Base-by-base conservation (phyloP, 2,888 invertebrate genomes). In the Nomada hirtipes region DNA sequence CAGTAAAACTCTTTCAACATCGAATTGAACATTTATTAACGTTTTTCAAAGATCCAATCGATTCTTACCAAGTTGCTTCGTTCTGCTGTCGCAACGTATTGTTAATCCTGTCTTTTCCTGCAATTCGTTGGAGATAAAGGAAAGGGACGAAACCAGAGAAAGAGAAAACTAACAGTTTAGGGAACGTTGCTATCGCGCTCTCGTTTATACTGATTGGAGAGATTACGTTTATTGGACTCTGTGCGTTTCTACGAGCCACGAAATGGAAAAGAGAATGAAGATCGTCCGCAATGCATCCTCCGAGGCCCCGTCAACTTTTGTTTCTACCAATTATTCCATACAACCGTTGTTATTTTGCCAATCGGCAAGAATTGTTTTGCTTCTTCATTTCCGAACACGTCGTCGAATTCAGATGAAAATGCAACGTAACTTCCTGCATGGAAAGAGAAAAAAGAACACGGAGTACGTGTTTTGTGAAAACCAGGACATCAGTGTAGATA, bases 121-220 rank as follows among this genome's bases (percentile, higher is more conserved):
- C 44, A 13, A 69, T 69, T 26, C 26, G 55, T n/a, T 9, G 15
- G 47, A 15, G 15, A 47, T 47, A 44, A 55, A 44, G 7, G 26
- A 44, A 23, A 18, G n/a, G 11, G 4, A 42, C 2, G 9, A 42
- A 15, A 61, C 23, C 11, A 7, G 44, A 7, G 13, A 13, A 65
- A 29, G 29, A 18, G 13, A 42, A 42, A 4, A 13, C 1, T 55
- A 55, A 57, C 42, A 57, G 23, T 69, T 57, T n/a, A 57, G 57
- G 26, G 44, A 57, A 57, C n/a, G 44, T 69, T 7, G 68, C 44
- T 15, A 13, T 23, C 57, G 23, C 11, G 26, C 18, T 59, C 47
- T 47, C 59, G 36, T 60, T 60, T 60, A 60, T 60, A 60, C 50
- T 13, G 65, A 65, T 65, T 65, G 65, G 52, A 29, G 50, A 20